Percentiles rank a stretch among this genome's conserved stretches.
phyloP scores from a whole-genome alignment of 2,797 vertebrate species.

The Acridotheres tristis region DNA sequence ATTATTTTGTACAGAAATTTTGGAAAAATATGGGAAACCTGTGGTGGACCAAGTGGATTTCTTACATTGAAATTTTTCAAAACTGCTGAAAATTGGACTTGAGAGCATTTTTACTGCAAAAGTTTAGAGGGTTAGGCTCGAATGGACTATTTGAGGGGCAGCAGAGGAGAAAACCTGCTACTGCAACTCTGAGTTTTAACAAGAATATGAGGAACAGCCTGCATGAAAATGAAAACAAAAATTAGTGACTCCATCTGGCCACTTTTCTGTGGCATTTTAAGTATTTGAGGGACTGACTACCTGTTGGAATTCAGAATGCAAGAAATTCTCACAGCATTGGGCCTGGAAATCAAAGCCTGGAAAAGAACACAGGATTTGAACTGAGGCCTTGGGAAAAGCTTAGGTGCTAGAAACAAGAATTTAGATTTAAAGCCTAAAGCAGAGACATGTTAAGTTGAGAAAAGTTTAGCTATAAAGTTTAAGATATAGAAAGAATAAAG shows the following conservation, averaged over 20 bases:
- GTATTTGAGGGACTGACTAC: neutral
- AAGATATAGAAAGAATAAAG: too few species aligned
- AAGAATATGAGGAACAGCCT: neutral
- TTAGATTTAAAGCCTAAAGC: too few species aligned
- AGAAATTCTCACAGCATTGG: too few species aligned
- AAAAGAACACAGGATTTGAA: too few species aligned
- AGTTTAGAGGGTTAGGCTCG: neutral
- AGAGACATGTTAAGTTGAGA: too few species aligned
- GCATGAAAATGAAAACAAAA: neutral
- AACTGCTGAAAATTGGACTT: neutral
- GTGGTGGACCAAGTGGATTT: neutral
- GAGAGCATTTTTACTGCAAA: neutral
- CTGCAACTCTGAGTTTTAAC: neutral
- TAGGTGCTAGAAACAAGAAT: too few species aligned
- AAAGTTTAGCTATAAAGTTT: too few species aligned
- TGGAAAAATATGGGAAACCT: neutral
- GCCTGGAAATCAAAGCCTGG: too few species aligned
- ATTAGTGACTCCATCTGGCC: neutral
- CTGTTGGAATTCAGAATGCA: too few species aligned
- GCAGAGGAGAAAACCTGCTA: neutral
- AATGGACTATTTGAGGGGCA: neutral
- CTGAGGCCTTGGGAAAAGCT: too few species aligned
- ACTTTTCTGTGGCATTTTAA: neutral
- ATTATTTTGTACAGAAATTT: neutral
- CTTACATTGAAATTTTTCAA: neutral